Conservation (phyloP, 2,888 invertebrate species). For the Drosophila vallismaia region DNA sequence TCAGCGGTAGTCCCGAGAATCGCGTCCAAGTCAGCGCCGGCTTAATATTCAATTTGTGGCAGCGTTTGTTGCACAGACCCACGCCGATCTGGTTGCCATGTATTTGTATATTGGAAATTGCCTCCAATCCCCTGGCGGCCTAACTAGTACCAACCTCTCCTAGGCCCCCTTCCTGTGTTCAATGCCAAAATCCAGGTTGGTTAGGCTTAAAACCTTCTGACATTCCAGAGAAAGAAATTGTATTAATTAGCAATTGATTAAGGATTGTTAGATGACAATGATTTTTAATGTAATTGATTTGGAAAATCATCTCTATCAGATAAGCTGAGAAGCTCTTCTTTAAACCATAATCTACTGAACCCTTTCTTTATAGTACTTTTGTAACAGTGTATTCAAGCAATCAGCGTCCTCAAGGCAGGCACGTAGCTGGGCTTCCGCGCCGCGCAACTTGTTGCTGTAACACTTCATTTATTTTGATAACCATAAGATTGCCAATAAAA, state of each 20-base stretch:
- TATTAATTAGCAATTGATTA: background rate
- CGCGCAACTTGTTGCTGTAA: conserved; percentile 72
- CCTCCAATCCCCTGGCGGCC: conserved; percentile 43
- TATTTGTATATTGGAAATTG: conserved; percentile 72
- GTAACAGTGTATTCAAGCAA: conserved; percentile 50
- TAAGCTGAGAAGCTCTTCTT: background rate
- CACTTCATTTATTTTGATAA: conserved; percentile 80
- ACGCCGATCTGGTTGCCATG: conserved; percentile 42
- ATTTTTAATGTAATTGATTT: background rate
- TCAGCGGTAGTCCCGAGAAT: conserved; percentile 17
- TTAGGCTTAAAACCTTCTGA: conserved; percentile 3
- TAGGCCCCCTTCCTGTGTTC: background rate
- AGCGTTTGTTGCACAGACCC: conserved; percentile 63
- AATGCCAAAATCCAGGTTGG: conserved; percentile 12
- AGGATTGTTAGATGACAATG: background rate
- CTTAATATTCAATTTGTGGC: conserved; percentile 76
- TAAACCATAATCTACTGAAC: background rate
- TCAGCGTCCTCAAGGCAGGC: conserved; percentile 51
- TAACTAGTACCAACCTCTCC: conserved; percentile 43
- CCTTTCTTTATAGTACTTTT: background rate
- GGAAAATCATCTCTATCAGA: background rate
- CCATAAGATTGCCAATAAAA: conserved; percentile 76
- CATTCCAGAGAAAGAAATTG: conserved; percentile 16
- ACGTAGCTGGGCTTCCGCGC: conserved; percentile 71
- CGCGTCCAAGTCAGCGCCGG: conserved; percentile 50